Conservation (phyloP, 2,113 vertebrate genomes). For the Zosterops japonicus region DNA sequence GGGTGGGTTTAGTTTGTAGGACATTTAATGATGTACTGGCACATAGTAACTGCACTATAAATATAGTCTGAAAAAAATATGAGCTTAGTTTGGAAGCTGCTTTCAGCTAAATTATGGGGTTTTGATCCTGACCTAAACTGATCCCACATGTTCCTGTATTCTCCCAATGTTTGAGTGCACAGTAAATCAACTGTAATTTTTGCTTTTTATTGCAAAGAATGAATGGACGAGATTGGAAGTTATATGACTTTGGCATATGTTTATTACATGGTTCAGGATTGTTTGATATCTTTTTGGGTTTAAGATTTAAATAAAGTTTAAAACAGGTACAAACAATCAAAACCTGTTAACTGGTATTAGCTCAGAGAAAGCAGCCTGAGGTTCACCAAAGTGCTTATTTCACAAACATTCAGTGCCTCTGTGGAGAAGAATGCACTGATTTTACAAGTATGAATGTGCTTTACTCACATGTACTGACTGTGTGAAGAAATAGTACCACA, state of each 20-base stretch:
- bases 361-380: not conserved
- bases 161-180: not conserved
- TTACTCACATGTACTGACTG: not conserved
- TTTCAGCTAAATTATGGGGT: slow-evolving; percentile 56
- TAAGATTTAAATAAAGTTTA: not conserved
- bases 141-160: slow-evolving; percentile 60
- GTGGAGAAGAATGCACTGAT: not conserved
- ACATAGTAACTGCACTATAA: slow-evolving; percentile 43
- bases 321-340: not conserved
- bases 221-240: slow-evolving; percentile 29
- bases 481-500: not conserved
- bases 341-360: not conserved
- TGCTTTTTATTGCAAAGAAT: slow-evolving; percentile 41
- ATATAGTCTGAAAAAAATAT: slow-evolving; percentile 53
- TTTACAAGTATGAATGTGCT: not conserved
- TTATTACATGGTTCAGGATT: slow-evolving; percentile 3
- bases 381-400: not conserved
- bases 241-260: slow-evolving; percentile 24
- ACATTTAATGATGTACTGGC: slow-evolving; percentile 32
- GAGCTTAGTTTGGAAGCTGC: slow-evolving; percentile 60
- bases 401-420: not conserved
- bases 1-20: slow-evolving; percentile 11
- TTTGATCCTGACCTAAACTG: slow-evolving; percentile 64
- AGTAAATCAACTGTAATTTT: slow-evolving; percentile 48
- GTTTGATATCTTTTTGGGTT: not conserved